Evolutionary conservation across 2,888 invertebrate genomes (phyloP).

Genomic region (Hylaea fasciaria): DNA sequence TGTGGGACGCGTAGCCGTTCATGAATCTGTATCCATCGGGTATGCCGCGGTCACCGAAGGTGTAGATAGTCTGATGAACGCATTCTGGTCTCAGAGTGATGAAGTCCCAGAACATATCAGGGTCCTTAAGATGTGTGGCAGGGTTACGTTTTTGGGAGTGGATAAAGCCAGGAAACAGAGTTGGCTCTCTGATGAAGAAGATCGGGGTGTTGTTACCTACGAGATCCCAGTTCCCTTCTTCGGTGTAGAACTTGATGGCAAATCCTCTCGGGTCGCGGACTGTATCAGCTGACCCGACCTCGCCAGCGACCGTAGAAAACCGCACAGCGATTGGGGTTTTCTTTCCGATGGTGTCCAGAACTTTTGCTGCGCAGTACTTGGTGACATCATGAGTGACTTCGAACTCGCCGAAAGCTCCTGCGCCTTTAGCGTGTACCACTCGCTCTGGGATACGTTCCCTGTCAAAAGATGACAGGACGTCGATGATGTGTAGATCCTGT

Average conservation of each 20-base stretch:
- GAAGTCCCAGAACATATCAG: constrained; percentile 99
- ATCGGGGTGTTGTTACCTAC: constrained; percentile 97
- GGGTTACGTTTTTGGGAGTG: constrained; percentile 99
- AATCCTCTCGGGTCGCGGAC: constrained; percentile 96
- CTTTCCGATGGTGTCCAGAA: constrained; percentile 92
- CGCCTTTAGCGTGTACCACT: constrained; percentile 98
- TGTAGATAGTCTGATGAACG: constrained; percentile 92
- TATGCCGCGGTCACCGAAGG: constrained; percentile 96
- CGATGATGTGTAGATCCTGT: constrained; percentile 92
- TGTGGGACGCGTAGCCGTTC: constrained; percentile 98
- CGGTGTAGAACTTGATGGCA: constrained; percentile 96
- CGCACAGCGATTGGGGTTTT: constrained; percentile 91
- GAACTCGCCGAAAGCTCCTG: constrained; percentile 94
- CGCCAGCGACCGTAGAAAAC: constrained; percentile 95
- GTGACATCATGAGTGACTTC: constrained; percentile 95
- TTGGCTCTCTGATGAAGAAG: constrained; percentile 96
- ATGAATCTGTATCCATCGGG: constrained; percentile 96
- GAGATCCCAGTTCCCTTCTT: constrained; percentile 96
- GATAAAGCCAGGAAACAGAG: constrained; percentile 96
- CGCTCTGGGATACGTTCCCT: constrained; percentile 98
- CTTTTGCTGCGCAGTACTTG: constrained; percentile 91
- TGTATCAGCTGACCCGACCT: constrained; percentile 96
- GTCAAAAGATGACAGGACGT: constrained; percentile 93
- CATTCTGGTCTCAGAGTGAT: constrained; percentile 94
- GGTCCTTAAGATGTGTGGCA: constrained; percentile 94